phyloP scores from a whole-genome alignment of 2,888 invertebrate species.

The Eubasilissa splendida region DNA sequence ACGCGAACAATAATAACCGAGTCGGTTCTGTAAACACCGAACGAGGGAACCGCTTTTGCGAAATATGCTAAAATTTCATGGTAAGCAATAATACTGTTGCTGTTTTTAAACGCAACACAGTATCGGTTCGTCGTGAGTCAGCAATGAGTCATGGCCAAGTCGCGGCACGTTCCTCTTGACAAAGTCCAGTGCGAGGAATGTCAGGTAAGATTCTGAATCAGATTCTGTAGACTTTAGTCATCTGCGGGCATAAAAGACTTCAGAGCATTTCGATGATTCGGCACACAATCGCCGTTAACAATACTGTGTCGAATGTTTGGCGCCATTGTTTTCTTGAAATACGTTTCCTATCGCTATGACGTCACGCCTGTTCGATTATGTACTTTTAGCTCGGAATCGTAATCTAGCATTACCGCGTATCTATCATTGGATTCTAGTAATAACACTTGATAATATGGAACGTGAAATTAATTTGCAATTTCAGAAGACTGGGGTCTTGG shows the following conservation, averaged over 20 bases:
- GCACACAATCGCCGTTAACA: no score
- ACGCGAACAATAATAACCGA: background rate
- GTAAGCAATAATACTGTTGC: background rate
- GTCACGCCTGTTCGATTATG: no score
- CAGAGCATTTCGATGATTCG: no score
- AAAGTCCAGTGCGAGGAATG: constrained; percentile 9
- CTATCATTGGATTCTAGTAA: no score
- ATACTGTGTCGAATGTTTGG: no score
- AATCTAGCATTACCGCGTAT: no score
- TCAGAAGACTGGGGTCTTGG: no score
- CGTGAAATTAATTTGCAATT: no score
- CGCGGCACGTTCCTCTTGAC: constrained; percentile 4
- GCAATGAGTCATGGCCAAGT: background rate
- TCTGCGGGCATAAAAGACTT: background rate
- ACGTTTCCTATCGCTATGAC: no score
- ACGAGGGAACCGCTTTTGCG: background rate
- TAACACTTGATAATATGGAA: no score
- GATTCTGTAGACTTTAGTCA: constrained; percentile 23
- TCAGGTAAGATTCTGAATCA: constrained; percentile 14
- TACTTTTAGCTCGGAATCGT: no score
- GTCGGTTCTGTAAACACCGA: background rate
- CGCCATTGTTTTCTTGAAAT: no score
- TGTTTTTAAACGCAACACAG: background rate
- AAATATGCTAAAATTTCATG: background rate
- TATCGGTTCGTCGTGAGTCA: background rate